phyloP scores from a whole-genome alignment of 2,797 vertebrate genomes.

The Chlorospingus semifuscus region DNA sequence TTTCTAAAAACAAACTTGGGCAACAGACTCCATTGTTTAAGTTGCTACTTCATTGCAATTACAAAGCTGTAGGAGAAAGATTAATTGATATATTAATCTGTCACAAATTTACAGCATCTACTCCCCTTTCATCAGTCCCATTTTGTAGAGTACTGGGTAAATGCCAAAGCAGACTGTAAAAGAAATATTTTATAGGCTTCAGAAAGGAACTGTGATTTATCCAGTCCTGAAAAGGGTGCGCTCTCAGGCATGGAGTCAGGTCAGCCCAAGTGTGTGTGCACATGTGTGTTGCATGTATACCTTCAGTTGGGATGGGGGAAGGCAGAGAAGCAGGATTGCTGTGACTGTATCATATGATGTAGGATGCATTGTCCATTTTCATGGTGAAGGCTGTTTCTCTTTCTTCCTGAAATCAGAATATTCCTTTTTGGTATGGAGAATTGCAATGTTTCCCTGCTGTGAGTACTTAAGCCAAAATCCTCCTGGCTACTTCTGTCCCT shows the following conservation, averaged over 20 bases:
- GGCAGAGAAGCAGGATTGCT: not conserved
- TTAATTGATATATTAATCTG: not conserved
- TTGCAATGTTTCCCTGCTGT: not conserved
- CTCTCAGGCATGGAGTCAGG: not conserved
- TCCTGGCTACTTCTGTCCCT: not conserved
- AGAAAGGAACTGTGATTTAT: not conserved
- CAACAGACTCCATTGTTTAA: not conserved
- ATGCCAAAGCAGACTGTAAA: not conserved
- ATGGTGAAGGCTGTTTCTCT: not conserved
- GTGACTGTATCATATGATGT: fast-evolving
- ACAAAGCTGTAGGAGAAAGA: not conserved
- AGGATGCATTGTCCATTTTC: not conserved
- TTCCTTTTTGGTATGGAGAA: not conserved
- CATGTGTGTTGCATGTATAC: not conserved
- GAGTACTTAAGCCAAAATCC: not conserved
- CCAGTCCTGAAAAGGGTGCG: not conserved
- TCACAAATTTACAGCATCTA: not conserved
- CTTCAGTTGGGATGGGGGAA: not conserved
- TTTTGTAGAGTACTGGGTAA: not conserved
- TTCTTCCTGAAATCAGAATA: not conserved
- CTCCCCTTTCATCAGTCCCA: not conserved
- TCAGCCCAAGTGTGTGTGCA: not conserved
- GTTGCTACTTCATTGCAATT: not conserved
- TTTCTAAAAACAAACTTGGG: not conserved
- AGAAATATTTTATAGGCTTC: not conserved